phyloP scores from a whole-genome alignment of 2,113 vertebrate species.

The Pica pica region DNA sequence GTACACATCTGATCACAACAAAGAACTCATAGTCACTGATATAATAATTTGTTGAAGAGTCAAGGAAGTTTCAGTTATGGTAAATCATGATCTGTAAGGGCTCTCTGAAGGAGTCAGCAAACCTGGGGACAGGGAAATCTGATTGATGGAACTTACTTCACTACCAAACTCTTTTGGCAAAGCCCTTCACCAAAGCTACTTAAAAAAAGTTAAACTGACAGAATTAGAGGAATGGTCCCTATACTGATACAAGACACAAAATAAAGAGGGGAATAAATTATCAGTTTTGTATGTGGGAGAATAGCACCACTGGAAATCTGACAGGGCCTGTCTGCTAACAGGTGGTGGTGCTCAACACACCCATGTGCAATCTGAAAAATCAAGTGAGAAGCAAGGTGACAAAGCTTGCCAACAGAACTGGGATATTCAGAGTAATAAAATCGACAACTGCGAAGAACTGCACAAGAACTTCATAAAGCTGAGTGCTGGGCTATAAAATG shows the following conservation, averaged over 20 bases:
- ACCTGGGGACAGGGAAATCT: neutral
- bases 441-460: neutral
- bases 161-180: neutral
- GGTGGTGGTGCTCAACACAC: neutral
- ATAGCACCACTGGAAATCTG: neutral
- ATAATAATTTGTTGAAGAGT: neutral
- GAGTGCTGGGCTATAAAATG: neutral
- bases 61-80: neutral
- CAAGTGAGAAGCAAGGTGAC: neutral
- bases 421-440: neutral
- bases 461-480: neutral
- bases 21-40: neutral
- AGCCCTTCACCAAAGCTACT: neutral
- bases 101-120: neutral
- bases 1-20: neutral
- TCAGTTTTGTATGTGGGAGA: neutral
- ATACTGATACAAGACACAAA: neutral
- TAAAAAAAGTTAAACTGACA: neutral
- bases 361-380: neutral
- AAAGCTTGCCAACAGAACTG: neutral
- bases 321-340: neutral
- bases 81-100: neutral
- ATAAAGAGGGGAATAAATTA: neutral
- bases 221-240: neutral
- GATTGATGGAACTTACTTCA: rapidly evolving